A percentile compares a stretch with the other conserved stretches of the same genome.
phyloP scores from a whole-genome alignment of 2,888 invertebrate species.

The Opisthograptis luteolata region DNA sequence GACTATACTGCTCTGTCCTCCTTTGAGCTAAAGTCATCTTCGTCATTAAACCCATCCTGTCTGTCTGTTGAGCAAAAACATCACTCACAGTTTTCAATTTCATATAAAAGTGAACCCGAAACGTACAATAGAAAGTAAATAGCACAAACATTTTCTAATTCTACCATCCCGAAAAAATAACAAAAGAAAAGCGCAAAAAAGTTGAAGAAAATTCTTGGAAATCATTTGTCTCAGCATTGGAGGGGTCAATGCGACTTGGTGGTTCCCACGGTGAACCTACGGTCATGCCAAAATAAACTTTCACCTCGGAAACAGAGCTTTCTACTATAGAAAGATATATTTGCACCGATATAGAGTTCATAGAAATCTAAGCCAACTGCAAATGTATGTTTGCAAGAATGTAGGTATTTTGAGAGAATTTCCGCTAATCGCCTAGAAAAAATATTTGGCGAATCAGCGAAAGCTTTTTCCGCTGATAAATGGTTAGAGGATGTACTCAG shows the following conservation, averaged over 20 bases:
- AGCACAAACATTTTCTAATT: too few relatives aligned
- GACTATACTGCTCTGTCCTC: too few relatives aligned
- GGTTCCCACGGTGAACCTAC: slow-evolving; percentile 76
- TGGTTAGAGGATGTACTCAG: slow-evolving; percentile 74
- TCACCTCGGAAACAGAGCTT: slow-evolving; percentile 21
- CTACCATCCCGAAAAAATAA: too few relatives aligned
- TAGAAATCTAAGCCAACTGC: slow-evolving; percentile 9
- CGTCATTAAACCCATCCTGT: too few relatives aligned
- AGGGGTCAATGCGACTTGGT: slow-evolving; percentile 74
- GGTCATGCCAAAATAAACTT: slow-evolving; percentile 37
- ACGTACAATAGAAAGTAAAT: too few relatives aligned
- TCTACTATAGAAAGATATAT: slow-evolving; percentile 41
- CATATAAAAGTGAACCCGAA: too few relatives aligned
- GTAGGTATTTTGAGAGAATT: slow-evolving; percentile 76
- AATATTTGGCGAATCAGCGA: slow-evolving; percentile 79
- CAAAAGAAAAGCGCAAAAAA: slow-evolving; percentile 41
- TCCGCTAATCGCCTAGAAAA: slow-evolving; percentile 81
- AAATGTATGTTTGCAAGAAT: slow-evolving; percentile 43
- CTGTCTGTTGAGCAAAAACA: too few relatives aligned
- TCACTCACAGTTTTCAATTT: too few relatives aligned
- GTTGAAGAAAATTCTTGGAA: slow-evolving; percentile 69
- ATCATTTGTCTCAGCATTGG: slow-evolving; percentile 79
- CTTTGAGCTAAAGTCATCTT: too few relatives aligned
- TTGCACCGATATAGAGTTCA: slow-evolving; percentile 23
- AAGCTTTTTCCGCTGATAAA: slow-evolving; percentile 74